Conservation (phyloP, 2,113 vertebrate species). For the Nerophis ophidion region DNA sequence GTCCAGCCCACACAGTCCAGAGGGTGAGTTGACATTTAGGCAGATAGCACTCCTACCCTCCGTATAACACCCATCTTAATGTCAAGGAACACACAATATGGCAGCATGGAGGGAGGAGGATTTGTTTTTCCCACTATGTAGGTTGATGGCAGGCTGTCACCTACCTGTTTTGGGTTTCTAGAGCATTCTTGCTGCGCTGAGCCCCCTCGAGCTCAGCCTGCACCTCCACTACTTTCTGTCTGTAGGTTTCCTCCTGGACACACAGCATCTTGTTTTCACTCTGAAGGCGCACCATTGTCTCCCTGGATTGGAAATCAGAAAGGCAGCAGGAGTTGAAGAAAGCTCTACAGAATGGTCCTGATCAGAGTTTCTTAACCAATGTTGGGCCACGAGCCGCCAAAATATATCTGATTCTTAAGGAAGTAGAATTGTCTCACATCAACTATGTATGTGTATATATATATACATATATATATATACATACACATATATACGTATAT, state of each 20-base stretch:
- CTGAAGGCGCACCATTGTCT: slow-evolving; percentile 79
- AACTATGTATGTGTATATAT: too few relatives aligned
- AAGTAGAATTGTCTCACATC: too few relatives aligned
- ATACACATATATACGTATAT: too few relatives aligned
- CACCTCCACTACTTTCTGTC: slow-evolving; percentile 69
- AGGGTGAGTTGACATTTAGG: slow-evolving; percentile 69
- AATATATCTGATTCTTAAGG: too few relatives aligned
- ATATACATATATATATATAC: too few relatives aligned
- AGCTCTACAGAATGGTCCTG: not conserved
- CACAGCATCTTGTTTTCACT: slow-evolving; percentile 85
- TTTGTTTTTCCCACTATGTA: not conserved
- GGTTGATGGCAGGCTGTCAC: not conserved
- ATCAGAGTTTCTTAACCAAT: too few relatives aligned
- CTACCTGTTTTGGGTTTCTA: slow-evolving; percentile 82
- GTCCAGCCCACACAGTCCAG: slow-evolving; percentile 63
- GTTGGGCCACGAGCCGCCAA: too few relatives aligned
- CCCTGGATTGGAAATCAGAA: slow-evolving; percentile 59
- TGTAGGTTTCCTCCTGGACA: slow-evolving; percentile 77
- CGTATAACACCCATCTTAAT: slow-evolving; percentile 44
- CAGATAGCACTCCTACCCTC: slow-evolving; percentile 50
- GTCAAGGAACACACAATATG: slow-evolving; percentile 54
- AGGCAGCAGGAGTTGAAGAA: not conserved
- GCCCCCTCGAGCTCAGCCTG: slow-evolving; percentile 79
- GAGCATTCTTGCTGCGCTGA: slow-evolving; percentile 74
- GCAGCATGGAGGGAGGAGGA: slow-evolving; percentile 17